phyloP scores from a whole-genome alignment of 2,888 invertebrate species.

The Marronus borbonicus region DNA sequence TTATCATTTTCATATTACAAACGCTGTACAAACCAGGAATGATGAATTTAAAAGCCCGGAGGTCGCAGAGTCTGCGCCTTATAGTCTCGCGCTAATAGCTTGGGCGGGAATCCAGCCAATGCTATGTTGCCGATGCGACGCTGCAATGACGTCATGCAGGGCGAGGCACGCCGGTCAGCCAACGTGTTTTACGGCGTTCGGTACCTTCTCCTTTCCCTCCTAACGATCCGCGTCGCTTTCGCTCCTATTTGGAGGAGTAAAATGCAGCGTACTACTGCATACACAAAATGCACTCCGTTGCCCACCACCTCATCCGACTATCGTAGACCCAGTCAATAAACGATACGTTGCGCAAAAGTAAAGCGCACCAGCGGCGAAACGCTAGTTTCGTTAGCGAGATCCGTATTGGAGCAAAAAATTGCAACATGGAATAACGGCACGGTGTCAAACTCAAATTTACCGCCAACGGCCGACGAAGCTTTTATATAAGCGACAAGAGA shows the following conservation, averaged over 20 bases:
- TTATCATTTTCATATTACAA: not conserved
- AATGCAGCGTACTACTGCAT: constrained; percentile 67
- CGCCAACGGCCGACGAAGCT: not conserved
- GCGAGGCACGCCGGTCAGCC: constrained; percentile 46
- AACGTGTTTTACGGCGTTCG: constrained; percentile 4
- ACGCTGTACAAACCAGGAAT: not conserved
- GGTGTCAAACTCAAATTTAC: constrained; percentile 12
- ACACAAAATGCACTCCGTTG: constrained; percentile 59
- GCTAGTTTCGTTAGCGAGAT: constrained; percentile 1
- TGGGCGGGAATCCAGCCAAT: constrained; percentile 63
- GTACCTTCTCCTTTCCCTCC: constrained; percentile 28
- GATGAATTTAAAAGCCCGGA: constrained; percentile 13
- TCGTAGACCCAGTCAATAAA: constrained; percentile 60
- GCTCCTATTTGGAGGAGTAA: constrained; percentile 61
- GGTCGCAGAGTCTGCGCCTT: constrained; percentile 14
- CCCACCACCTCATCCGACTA: constrained; percentile 8
- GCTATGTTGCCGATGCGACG: constrained; percentile 46
- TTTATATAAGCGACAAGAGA: not conserved
- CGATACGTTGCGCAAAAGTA: constrained; percentile 57
- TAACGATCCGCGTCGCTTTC: constrained; percentile 8
- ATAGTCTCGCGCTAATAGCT: constrained; percentile 33
- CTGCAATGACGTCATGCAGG: constrained; percentile 49
- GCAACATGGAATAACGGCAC: not conserved
- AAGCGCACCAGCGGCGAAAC: constrained; percentile 43
- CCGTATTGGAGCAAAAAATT: not conserved